Evolutionary conservation across 2,888 invertebrate genomes (phyloP), one percentile per base, ranked within the genome.

Genomic region (Ormyrus pomaceus): DNA sequence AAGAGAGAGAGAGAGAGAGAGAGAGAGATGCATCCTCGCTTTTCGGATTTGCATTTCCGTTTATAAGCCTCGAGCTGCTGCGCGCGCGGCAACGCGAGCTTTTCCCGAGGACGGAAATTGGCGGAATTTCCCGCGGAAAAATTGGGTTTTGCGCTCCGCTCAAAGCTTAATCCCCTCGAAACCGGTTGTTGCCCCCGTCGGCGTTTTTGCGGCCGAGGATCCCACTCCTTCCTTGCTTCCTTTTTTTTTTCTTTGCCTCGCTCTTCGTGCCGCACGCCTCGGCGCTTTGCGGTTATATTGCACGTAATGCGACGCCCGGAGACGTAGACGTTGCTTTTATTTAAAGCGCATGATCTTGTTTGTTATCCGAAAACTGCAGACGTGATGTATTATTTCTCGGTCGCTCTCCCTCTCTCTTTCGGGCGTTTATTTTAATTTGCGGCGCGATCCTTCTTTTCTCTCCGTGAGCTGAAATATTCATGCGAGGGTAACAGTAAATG

Each of bases 91-190:
- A 45, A 51, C 50, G 75, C 51, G 56, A 70, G 6, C 62, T 77
- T 69, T 53, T 46, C 34, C 7, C n/a, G 69, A 62, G 53, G 66
- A 13, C n/a, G 48, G 69, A 74, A 74, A 81, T 79, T 75, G 71
- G 50, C 55, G 66, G 69, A 81, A 81, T 79, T 81, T 70, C 34
- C 55, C 46, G 69, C 9, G 50, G 66, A 65, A 72, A 80, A 80
- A 80, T 80, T 76, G 68, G 50, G 9, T 80, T 76, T 71, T 48
- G 69, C 46, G 10, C 11, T 10, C 34, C 71, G 66, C 5, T 65
- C 71, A 53, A 68, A 70, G 50, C 34, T 79, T 69, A 59, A 71
- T 65, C 64, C 70, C 66, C 66, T 71, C 71, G 61, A 71, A 79
- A 75, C 74, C 74, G 75, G 74, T 79, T 79, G 46, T 45, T 55